Evolutionary conservation across 2,113 vertebrate genomes (phyloP).

Genomic region (Gorsachius goisagi): DNA sequence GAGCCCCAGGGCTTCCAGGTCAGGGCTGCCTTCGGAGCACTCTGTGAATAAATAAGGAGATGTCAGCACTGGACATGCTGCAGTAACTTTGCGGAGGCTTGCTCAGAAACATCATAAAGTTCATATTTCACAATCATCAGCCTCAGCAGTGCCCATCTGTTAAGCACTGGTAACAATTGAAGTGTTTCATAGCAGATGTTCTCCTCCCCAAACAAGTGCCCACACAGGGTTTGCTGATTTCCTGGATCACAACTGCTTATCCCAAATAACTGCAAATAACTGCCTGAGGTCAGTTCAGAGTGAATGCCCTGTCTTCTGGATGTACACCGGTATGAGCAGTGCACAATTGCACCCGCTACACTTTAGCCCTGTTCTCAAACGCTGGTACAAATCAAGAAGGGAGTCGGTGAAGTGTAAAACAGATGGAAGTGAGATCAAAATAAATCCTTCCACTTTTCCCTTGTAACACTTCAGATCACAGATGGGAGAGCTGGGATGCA

Average conservation of each 20-base stretch:
- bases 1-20: neutral
- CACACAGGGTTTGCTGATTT: neutral
- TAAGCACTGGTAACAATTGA: neutral
- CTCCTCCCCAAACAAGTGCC: constrained; percentile 28
- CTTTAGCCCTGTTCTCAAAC: neutral
- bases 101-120: neutral
- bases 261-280: constrained; percentile 10
- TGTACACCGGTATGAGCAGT: neutral
- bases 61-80: neutral
- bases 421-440: constrained; percentile 45
- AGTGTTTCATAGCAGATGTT: constrained; percentile 48
- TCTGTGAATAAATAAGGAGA: neutral
- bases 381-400: neutral
- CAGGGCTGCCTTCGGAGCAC: neutral
- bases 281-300: neutral
- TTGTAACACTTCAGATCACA: constrained; percentile 17
- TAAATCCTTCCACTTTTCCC: constrained; percentile 45
- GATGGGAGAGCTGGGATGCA: constrained; percentile 33
- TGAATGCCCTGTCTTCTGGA: neutral
- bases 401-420: neutral
- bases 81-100: neutral
- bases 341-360: neutral
- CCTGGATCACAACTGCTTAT: constrained; percentile 22
- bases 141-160: constrained; percentile 34
- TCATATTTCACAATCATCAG: constrained; percentile 17